Evolutionary conservation across 2,797 vertebrate species (phyloP).

Genomic region (Dendrocincla fuliginosa): DNA sequence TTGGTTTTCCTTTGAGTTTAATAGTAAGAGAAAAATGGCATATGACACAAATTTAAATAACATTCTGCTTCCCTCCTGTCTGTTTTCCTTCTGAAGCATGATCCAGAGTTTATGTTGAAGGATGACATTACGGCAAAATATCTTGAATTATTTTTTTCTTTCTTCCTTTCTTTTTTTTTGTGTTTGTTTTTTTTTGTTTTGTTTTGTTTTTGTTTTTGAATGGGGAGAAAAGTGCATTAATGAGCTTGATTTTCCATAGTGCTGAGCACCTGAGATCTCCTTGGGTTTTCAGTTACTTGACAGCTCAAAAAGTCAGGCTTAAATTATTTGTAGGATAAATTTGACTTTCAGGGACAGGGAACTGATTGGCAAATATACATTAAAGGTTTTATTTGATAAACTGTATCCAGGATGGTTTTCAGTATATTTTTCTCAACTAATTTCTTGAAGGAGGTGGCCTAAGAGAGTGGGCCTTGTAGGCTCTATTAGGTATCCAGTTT

Average conservation of each 20-base stretch:
- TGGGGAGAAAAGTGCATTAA: neutral
- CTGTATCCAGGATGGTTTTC: neutral
- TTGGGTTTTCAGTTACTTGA: neutral
- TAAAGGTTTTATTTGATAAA: neutral
- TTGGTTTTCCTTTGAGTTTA: conserved; percentile 45
- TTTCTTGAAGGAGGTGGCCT: neutral
- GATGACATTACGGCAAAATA: neutral
- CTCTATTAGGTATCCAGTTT: neutral
- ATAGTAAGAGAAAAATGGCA: conserved; percentile 62
- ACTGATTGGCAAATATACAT: neutral
- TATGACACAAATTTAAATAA: conserved; percentile 44
- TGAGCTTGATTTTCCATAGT: neutral
- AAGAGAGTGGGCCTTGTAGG: neutral
- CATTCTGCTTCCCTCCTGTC: neutral
- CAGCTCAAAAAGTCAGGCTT: neutral
- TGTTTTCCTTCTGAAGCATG: neutral
- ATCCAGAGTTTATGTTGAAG: neutral
- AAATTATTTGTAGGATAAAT: neutral
- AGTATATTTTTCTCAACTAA: neutral
- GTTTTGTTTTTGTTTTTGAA: neutral
- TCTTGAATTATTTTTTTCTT: neutral
- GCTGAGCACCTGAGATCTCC: neutral
- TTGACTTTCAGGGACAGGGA: neutral
- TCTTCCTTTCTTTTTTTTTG: neutral
- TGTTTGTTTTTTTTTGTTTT: neutral